These are phyloP conservation scores for Fringilla coelebs DNA, from an alignment of 2,797 vertebrate species.

Conservation along the genomic window DNA sequence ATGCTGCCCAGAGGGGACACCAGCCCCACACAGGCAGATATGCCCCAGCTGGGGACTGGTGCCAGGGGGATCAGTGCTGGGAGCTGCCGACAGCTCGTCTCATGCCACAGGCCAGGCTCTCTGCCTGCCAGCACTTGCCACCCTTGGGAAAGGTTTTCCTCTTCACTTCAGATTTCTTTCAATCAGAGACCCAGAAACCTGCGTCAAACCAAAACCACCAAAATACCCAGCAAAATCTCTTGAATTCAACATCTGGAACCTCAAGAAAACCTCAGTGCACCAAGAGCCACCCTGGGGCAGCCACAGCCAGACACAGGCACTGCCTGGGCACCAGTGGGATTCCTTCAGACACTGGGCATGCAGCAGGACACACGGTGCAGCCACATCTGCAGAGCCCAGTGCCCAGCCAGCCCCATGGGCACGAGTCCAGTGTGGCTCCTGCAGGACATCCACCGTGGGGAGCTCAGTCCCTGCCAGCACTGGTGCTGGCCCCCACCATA, in stretches of 20 bases:
- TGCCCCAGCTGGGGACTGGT: rapidly evolving
- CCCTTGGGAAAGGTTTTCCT: not conserved
- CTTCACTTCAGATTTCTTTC: not conserved
- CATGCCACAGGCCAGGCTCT: rapidly evolving
- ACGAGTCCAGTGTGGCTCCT: rapidly evolving
- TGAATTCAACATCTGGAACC: not conserved
- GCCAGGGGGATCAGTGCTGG: not conserved
- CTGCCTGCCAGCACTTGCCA: not conserved
- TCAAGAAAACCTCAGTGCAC: not conserved
- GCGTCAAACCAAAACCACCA: not conserved
- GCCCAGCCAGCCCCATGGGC: not conserved
- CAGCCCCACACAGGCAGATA: not conserved
- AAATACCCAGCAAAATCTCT: not conserved
- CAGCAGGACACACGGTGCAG: not conserved
- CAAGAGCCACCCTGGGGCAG: rapidly evolving
- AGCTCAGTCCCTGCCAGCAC: not conserved
- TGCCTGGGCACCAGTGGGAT: not conserved
- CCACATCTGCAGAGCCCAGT: not conserved
- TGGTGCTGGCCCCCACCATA: not conserved
- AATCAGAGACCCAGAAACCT: not conserved
- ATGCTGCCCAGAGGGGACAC: not conserved
- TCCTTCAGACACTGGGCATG: not conserved
- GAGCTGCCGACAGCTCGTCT: not conserved
- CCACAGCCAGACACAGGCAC: rapidly evolving
- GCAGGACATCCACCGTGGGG: rapidly evolving